These are phyloP conservation scores for Phengaris alcon DNA, from an alignment of 2,888 invertebrate genomes.

Conservation along the genomic window DNA sequence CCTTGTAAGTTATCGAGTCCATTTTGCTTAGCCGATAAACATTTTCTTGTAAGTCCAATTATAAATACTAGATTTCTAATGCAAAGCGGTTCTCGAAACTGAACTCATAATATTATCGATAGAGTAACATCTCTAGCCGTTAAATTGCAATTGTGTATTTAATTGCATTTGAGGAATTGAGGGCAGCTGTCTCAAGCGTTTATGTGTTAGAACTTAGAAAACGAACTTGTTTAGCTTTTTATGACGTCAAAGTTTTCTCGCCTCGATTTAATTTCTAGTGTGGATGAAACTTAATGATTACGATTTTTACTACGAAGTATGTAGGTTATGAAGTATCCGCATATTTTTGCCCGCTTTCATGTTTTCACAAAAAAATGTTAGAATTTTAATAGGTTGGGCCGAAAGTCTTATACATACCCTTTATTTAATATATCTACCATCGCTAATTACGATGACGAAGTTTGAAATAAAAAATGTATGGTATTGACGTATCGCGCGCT, in stretches of 20 bases:
- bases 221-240: slow-evolving; percentile 25
- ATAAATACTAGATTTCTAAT: slow-evolving; percentile 21
- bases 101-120: slow-evolving; percentile 30
- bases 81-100: slow-evolving; percentile 9
- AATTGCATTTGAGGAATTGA: slow-evolving; percentile 31
- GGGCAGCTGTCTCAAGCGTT: slow-evolving; percentile 24
- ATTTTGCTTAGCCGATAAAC: slow-evolving; percentile 18
- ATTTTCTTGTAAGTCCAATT: slow-evolving; percentile 23
- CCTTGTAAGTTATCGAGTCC: neutral
- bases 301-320: neutral
- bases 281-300: neutral
- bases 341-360: neutral
- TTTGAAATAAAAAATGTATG: no score
- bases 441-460: no score
- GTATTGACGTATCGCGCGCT: no score
- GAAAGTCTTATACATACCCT: neutral
- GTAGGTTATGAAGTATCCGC: neutral
- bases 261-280: slow-evolving; percentile 17
- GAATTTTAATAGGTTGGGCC: neutral
- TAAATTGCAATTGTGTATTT: slow-evolving; percentile 31
- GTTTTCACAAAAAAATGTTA: neutral
- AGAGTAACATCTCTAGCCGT: slow-evolving; percentile 28
- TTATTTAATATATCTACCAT: no score
- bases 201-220: slow-evolving; percentile 26
- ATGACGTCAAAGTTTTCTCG: slow-evolving; percentile 15